Conservation (phyloP, 2,888 invertebrate species). For the Sialis fuliginosa region DNA sequence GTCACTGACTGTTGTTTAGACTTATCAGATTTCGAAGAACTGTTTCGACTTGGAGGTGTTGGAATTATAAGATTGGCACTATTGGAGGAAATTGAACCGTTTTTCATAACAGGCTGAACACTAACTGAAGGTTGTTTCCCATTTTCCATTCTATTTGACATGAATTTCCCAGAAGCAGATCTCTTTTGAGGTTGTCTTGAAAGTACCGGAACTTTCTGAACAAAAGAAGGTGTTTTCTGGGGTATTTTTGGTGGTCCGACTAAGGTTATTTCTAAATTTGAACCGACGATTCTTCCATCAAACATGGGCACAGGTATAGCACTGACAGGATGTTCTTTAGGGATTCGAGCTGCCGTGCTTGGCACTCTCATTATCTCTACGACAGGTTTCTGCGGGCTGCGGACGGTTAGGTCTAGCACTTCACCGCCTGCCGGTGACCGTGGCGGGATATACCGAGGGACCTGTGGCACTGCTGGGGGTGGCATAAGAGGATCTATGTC, state of each 20-base stretch:
- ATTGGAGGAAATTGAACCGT: slow-evolving; percentile 6
- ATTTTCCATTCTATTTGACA: slow-evolving; percentile 23
- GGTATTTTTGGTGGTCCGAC: slow-evolving; percentile 31
- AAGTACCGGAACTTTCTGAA: slow-evolving; percentile 8
- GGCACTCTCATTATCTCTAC: slow-evolving; percentile 43
- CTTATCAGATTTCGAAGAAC: not conserved
- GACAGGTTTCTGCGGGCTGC: slow-evolving; percentile 25
- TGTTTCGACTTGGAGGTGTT: slow-evolving; percentile 3
- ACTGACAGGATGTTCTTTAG: slow-evolving; percentile 6
- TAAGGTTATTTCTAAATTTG: slow-evolving; percentile 54
- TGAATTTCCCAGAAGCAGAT: slow-evolving; percentile 35
- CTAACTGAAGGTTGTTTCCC: slow-evolving; percentile 13
- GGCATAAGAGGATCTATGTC: slow-evolving; percentile 38
- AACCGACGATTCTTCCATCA: slow-evolving; percentile 33
- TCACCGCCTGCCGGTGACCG: slow-evolving; percentile 26
- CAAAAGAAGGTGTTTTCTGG: slow-evolving; percentile 6
- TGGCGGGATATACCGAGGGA: slow-evolving; percentile 8
- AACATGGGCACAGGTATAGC: slow-evolving; percentile 20
- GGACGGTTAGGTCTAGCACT: slow-evolving; percentile 45
- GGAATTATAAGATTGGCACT: slow-evolving; percentile 7
- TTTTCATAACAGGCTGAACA: slow-evolving; percentile 7
- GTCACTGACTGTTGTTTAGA: slow-evolving; percentile 9
- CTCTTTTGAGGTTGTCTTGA: slow-evolving; percentile 29
- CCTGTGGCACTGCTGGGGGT: slow-evolving; percentile 20
- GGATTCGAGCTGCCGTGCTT: slow-evolving; percentile 16